Base-by-base conservation (phyloP, 2,113 vertebrate genomes). In the Prinia subflava region DNA sequence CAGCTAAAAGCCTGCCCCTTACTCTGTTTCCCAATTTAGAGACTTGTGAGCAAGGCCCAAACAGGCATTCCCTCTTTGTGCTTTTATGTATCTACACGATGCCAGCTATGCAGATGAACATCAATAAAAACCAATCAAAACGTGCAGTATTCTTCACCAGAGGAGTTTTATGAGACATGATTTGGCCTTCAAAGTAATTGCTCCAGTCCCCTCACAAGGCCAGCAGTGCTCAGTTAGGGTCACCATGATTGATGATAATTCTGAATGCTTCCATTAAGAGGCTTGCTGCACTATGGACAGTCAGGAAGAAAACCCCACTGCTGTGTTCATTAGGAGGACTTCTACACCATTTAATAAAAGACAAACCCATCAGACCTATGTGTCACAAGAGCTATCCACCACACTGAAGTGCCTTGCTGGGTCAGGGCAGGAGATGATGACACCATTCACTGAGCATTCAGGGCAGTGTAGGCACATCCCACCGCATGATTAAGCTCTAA, bases 371-470 rank as follows among this genome's bases (percentile, higher is more conserved):
- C 56, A 60, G 41, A 77, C 7, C 30, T 55, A 0, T 33, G 31
- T 81, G 74, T 57, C 91, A 87, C 44, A 35, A 39, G 77, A 85
- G 33, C 50, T 23, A 50, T 39, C 23, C 11, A 35, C 13, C 28
- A 27, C 0, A 0, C 37, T 75, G 5, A 60, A 73, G 71, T 2
- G 2, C 50, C 49, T 77, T 47, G 24, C 25, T 95, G 59, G 85
- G 59, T 59, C 74, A 63, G 55, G 46, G 50, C 44, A 94, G 49
- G 68, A 91, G 74, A 71, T 19, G 46, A n/a, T 85, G 56, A 74
- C 59, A 57, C 55, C 59, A 62, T 81, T 90, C 88, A 83, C n/a
- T 75, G 90, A 86, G 56, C 71, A 91, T 96, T 93, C 55, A 94
- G 92, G 90, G 50, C 96, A 91, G 41, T 5, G 37, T 1, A 55